Evolutionary conservation across 1,140 invertebrate species (phyloP).

Genomic region (Vanessa tameamea): DNA sequence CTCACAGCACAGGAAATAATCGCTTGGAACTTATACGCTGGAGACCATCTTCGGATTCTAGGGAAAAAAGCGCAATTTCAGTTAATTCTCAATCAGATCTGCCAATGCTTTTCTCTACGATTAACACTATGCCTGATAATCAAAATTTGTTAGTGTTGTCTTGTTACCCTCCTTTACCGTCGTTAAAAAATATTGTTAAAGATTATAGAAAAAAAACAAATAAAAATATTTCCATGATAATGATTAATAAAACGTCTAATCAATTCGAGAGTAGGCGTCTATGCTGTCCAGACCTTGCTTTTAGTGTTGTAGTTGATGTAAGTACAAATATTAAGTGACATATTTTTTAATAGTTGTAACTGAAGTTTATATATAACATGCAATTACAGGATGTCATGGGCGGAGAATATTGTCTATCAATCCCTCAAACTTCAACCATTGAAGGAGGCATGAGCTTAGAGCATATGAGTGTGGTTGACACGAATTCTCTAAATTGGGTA

Average conservation of each 20-base stretch:
- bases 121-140: neutral
- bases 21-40: constrained; percentile 38
- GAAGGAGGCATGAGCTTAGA: constrained; percentile 26
- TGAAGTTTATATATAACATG: neutral
- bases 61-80: constrained; percentile 35
- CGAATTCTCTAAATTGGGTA: constrained; percentile 46
- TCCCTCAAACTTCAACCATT: constrained; percentile 9
- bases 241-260: constrained; percentile 35
- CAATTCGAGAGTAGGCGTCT: constrained; percentile 31
- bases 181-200: constrained; percentile 52
- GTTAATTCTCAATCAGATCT: constrained; percentile 41
- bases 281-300: neutral
- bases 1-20: neutral
- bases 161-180: constrained; percentile 34
- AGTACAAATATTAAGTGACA: neutral
- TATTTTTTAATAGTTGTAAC: neutral
- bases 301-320: neutral
- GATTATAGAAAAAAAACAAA: constrained; percentile 34
- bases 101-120: constrained; percentile 22
- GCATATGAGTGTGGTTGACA: constrained; percentile 32
- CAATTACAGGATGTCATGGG: constrained; percentile 31
- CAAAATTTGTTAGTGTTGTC: constrained; percentile 43
- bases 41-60: constrained; percentile 34
- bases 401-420: constrained; percentile 44
- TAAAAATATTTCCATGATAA: constrained; percentile 42